Conservation (phyloP, 2,888 invertebrate species). For the Amphimallon solstitiale region DNA sequence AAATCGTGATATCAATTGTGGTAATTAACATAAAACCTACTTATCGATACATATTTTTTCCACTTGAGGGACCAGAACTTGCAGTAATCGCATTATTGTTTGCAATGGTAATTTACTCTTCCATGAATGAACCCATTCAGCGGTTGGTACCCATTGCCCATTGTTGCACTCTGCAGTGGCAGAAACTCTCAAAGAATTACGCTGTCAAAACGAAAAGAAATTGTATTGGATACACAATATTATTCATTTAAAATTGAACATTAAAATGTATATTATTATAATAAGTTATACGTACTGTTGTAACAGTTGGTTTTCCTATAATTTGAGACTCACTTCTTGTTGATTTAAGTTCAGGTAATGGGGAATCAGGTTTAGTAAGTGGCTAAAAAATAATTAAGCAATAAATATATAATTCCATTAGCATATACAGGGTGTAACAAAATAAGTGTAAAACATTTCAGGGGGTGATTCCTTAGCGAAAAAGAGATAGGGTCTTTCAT, state of each 20-base stretch:
- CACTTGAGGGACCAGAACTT: constrained; percentile 98
- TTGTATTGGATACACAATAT: no score
- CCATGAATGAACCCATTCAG: constrained; percentile 97
- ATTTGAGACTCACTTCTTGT: constrained; percentile 35
- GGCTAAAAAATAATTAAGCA: constrained; percentile 2
- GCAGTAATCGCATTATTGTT: constrained; percentile 98
- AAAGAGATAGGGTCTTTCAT: no score
- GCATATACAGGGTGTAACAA: no score
- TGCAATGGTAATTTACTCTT: constrained; percentile 96
- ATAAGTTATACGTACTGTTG: constrained; percentile 54
- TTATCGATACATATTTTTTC: constrained; percentile 99
- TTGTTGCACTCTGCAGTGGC: constrained; percentile 54
- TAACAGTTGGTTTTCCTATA: constrained; percentile 53
- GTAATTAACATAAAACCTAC: no score
- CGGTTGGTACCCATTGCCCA: constrained; percentile 85
- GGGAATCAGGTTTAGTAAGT: constrained; percentile 27
- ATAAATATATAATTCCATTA: no score
- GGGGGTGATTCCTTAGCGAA: no score
- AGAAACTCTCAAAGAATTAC: constrained; percentile 72
- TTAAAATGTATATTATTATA: neutral
- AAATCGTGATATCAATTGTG: no score
- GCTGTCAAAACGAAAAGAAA: constrained; percentile 62
- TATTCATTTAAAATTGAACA: no score
- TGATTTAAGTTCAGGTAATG: constrained; percentile 29
- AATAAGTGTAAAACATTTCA: no score